Evolutionary conservation across 1,140 invertebrate genomes (phyloP).

Genomic region (Lethrus apterus): DNA sequence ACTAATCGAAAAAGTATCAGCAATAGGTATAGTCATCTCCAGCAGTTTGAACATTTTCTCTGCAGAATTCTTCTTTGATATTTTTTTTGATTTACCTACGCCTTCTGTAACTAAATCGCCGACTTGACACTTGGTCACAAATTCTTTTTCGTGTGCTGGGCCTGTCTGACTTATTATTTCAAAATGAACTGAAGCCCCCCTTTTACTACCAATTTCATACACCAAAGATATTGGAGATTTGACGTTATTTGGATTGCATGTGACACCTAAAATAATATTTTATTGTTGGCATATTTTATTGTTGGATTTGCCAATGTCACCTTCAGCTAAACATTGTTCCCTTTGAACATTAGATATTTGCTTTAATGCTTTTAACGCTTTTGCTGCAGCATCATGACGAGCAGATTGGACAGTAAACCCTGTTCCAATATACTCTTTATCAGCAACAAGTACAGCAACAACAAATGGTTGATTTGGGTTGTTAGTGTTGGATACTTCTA

Average conservation of each 20-base stretch:
- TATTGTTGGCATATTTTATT: slow-evolving; percentile 5
- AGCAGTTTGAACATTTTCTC: slow-evolving; percentile 27
- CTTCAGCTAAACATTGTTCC: slow-evolving; percentile 22
- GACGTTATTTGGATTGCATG: slow-evolving; percentile 13
- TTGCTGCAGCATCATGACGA: slow-evolving; percentile 30
- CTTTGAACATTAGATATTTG: slow-evolving; percentile 14
- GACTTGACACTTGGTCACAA: slow-evolving; percentile 25
- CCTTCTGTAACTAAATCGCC: slow-evolving; percentile 24
- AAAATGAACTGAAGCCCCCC: slow-evolving; percentile 25
- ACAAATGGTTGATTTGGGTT: slow-evolving; percentile 25
- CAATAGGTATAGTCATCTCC: slow-evolving; percentile 13
- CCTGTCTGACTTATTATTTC: slow-evolving; percentile 27
- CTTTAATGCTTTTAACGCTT: slow-evolving; percentile 26
- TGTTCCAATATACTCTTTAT: slow-evolving; percentile 24
- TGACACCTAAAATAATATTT: background rate
- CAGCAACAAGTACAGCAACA: slow-evolving; percentile 25
- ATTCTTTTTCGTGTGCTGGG: slow-evolving; percentile 27
- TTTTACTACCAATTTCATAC: slow-evolving; percentile 27
- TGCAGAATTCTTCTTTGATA: slow-evolving; percentile 28
- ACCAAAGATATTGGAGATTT: slow-evolving; percentile 31
- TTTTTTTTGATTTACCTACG: slow-evolving; percentile 31
- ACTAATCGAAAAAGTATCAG: background rate
- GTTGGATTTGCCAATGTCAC: slow-evolving; percentile 6
- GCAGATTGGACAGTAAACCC: slow-evolving; percentile 29
- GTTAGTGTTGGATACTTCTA: slow-evolving; percentile 11